These are phyloP conservation scores for Penaeus japonicus DNA, from an alignment of 1,140 invertebrate genomes.

Conservation along the genomic window DNA sequence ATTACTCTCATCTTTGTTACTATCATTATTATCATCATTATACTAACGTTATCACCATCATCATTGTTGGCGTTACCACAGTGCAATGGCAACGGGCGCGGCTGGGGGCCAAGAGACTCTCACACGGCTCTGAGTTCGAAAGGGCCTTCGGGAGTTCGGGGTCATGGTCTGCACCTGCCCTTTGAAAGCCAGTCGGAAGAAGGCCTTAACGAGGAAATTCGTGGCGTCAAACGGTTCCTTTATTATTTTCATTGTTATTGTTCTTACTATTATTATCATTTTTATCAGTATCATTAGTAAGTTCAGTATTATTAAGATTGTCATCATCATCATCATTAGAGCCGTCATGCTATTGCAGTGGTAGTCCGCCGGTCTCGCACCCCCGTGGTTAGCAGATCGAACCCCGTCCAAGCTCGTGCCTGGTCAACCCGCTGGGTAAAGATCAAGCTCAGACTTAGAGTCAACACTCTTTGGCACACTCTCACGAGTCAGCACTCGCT, in stretches of 20 bases:
- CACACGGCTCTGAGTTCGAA: no score
- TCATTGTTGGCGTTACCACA: background rate
- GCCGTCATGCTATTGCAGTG: background rate
- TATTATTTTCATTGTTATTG: background rate
- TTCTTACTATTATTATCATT: background rate
- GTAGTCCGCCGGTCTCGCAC: no score
- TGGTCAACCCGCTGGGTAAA: no score
- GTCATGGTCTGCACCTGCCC: no score
- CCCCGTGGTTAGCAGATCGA: no score
- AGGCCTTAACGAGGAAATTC: no score
- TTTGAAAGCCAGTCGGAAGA: no score
- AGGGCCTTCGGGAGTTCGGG: no score
- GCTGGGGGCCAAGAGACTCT: background rate
- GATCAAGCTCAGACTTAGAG: background rate
- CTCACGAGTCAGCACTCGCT: no score
- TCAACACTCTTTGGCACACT: background rate
- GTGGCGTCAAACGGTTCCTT: background rate
- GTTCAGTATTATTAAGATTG: background rate
- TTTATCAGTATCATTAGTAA: background rate
- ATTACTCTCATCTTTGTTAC: background rate
- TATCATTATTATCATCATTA: background rate
- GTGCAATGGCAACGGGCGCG: background rate
- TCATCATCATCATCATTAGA: background rate
- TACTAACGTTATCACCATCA: background rate
- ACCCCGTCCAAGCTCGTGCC: no score